phyloP scores from a whole-genome alignment of 2,797 vertebrate genomes.

The Chelon auratus region DNA sequence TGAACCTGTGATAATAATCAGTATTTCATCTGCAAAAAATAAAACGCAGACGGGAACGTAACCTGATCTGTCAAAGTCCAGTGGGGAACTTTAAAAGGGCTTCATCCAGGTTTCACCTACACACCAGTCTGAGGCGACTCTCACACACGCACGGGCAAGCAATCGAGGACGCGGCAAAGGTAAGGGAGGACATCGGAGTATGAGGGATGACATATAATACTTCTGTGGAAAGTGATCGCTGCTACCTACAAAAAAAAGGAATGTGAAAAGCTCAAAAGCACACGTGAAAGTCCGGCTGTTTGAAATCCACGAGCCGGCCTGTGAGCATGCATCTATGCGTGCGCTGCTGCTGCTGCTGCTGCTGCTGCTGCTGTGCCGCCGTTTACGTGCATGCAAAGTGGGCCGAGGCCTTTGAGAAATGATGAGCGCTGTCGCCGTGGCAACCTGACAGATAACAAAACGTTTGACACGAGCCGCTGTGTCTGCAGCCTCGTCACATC shows the following conservation, averaged over 20 bases:
- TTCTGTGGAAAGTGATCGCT: conserved; percentile 51
- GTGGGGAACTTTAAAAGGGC: conserved; percentile 33
- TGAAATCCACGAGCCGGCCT: conserved; percentile 4
- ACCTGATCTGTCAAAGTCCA: conserved; percentile 26
- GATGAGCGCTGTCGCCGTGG: conserved; percentile 43
- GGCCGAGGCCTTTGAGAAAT: conserved; percentile 17
- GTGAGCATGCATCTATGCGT: conserved; percentile 29
- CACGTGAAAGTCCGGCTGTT: conserved; percentile 44
- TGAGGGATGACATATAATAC: conserved; percentile 36
- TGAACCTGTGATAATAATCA: conserved; percentile 31
- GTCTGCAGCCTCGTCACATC: conserved; percentile 69
- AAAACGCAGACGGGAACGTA: conserved; percentile 8
- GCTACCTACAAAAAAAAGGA: conserved; percentile 24
- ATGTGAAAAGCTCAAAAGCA: conserved; percentile 55
- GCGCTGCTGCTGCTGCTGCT: neutral
- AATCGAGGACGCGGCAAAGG: conserved; percentile 39
- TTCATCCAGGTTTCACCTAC: conserved; percentile 49
- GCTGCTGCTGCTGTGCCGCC: neutral
- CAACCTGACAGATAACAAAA: conserved; percentile 43
- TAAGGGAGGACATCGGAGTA: conserved; percentile 41
- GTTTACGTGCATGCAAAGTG: conserved; percentile 57
- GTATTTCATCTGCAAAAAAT: conserved; percentile 2
- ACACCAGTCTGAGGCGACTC: conserved; percentile 25
- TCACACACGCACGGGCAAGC: conserved; percentile 37
- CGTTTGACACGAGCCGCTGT: conserved; percentile 4